Evolutionary conservation across 2,797 vertebrate species (phyloP).

Genomic region (Melanotaenia boesemani): DNA sequence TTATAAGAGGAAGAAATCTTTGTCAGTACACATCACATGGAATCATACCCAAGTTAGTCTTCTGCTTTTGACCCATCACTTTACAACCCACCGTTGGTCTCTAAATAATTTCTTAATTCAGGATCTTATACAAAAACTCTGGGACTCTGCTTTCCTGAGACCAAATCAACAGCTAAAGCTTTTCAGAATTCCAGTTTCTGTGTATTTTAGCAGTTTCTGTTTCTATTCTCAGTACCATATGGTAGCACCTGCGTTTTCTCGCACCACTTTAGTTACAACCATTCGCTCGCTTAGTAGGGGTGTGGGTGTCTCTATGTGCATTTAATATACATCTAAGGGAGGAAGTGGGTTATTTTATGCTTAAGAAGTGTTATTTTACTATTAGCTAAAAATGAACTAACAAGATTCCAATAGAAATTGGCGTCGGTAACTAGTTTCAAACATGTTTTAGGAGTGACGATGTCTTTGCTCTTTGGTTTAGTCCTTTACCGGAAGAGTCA

Average conservation of each 20-base stretch:
- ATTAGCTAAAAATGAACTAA: not conserved
- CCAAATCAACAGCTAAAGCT: not conserved
- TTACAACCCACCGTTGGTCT: not conserved
- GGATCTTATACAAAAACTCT: not conserved
- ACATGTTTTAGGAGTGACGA: accelerated
- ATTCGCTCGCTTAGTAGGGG: conserved; percentile 33
- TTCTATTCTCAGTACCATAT: conserved; percentile 1
- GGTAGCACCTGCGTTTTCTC: conserved; percentile 55
- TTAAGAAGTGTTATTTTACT: not conserved
- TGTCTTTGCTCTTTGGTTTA: conserved; percentile 39
- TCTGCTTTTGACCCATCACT: too few relatives aligned
- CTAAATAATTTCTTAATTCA: not conserved
- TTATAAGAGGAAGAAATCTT: too few relatives aligned
- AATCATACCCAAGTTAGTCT: too few relatives aligned
- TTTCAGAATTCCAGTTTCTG: not conserved
- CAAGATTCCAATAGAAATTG: not conserved
- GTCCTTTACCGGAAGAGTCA: conserved; percentile 73
- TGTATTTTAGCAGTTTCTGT: not conserved
- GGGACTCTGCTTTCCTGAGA: not conserved
- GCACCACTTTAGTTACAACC: conserved; percentile 70
- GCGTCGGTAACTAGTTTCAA: accelerated
- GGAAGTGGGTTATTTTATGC: not conserved
- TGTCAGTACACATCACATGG: too few relatives aligned
- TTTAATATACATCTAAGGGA: not conserved
- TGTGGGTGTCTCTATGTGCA: accelerated